phyloP scores from a whole-genome alignment of 2,113 vertebrate genomes.

The Odobenus rosmarus region DNA sequence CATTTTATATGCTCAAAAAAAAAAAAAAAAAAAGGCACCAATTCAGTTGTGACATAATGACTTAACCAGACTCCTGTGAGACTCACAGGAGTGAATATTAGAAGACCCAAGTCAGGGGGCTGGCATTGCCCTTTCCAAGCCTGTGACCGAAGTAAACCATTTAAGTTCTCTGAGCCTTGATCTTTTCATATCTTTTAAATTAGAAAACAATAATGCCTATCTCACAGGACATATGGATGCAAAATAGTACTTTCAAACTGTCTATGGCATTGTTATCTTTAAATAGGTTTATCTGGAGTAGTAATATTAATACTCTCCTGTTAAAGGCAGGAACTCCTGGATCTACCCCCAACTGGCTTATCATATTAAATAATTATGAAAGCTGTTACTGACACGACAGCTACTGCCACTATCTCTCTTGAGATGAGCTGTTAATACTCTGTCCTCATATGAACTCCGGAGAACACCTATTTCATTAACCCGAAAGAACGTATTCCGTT shows the following conservation, averaged over 20 bases:
- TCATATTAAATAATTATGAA: slow-evolving; percentile 12
- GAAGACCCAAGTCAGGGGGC: neutral
- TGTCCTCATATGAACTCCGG: slow-evolving; percentile 30
- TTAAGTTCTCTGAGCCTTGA: neutral
- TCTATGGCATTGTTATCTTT: neutral
- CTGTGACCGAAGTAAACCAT: neutral
- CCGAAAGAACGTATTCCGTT: neutral
- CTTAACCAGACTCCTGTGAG: neutral
- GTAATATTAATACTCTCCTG: slow-evolving; percentile 31
- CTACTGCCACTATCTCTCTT: neutral
- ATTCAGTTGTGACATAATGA: neutral
- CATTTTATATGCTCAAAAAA: neutral
- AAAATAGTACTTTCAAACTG: slow-evolving; percentile 34
- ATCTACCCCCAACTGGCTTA: slow-evolving; percentile 26
- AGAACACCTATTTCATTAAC: slow-evolving; percentile 39
- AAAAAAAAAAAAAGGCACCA: neutral
- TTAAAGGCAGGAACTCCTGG: slow-evolving; percentile 28
- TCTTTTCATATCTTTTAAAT: slow-evolving; percentile 24
- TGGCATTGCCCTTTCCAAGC: neutral
- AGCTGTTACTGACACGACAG: neutral
- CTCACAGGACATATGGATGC: neutral
- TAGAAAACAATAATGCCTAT: neutral
- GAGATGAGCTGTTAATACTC: slow-evolving; percentile 13
- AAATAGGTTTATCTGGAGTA: too few species aligned
- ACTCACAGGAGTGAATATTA: neutral